Base-by-base conservation (phyloP, 2,888 invertebrate species). In the Drosophila monieri region DNA sequence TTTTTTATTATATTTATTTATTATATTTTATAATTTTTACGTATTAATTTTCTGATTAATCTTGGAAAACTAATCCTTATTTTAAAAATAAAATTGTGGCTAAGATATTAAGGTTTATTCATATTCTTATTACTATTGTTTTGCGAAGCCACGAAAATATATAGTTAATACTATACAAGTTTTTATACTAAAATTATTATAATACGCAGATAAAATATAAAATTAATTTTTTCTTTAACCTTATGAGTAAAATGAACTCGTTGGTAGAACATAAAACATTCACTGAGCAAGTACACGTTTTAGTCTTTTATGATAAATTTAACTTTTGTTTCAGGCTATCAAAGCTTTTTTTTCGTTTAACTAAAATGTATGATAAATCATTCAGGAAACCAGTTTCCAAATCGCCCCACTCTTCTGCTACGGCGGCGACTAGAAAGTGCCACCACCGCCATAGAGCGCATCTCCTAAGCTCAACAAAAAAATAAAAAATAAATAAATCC, bases 301-400 rank as follows among this genome's bases (percentile, higher is more conserved):
- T 87, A 72, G 85, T 68, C 70, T 88, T 84, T 77, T 86, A 88
- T 84, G 85, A 85, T 87, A 88, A 85, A 84, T 86, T 88, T 77
- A 84, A 76, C 71, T 74, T 84, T 76, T 84, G 76, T 60, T 67
- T 77, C 21, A 43, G 49, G 62, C 56, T 44, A 62, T 41, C 47
- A 64, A 56, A 79, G 78, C 68, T 84, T 68, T 69, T 76, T 70
- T 84, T 73, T 78, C 41, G 53, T 73, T 80, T 76, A 69, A 76
- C 80, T 88, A 84, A 80, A 84, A 86, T 78, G 85, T 77, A 85
- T 76, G 88, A 84, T 84, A 88, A 84, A 84, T 84, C 88, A 84
- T 88, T 84, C 60, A 59, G 61, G 64, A 80, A 84, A 84, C 84
- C 87, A 64, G 84, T 84, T 83, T 64, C 71, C 56, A 41, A 61